Evolutionary conservation across 1,140 invertebrate species (phyloP).

Genomic region (Lerema accius): DNA sequence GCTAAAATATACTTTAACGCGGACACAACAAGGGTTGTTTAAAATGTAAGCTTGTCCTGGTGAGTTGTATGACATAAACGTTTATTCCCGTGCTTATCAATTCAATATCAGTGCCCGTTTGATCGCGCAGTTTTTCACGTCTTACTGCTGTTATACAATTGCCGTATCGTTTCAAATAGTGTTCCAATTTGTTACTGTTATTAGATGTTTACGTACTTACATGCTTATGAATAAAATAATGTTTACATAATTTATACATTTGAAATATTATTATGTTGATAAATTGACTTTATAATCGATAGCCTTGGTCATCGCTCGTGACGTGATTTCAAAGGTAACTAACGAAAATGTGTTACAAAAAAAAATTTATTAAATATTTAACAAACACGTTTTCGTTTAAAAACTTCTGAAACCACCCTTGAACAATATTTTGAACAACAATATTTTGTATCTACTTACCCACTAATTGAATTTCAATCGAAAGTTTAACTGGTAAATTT

Average conservation of each 20-base stretch:
- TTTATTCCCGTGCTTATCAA: slow-evolving; percentile 55
- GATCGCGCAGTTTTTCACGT: slow-evolving; percentile 64
- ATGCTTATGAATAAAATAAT: too few species aligned
- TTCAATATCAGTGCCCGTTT: slow-evolving; percentile 68
- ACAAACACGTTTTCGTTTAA: slow-evolving; percentile 4
- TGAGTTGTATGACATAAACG: slow-evolving; percentile 31
- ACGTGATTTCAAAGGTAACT: too few species aligned
- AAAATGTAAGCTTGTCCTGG: not conserved
- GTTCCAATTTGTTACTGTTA: slow-evolving; percentile 20
- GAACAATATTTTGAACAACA: too few species aligned
- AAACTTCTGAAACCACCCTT: too few species aligned
- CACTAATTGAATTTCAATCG: slow-evolving; percentile 11
- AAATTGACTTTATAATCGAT: too few species aligned
- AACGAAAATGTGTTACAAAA: too few species aligned
- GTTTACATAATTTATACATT: too few species aligned
- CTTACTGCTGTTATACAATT: slow-evolving; percentile 47
- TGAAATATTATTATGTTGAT: too few species aligned
- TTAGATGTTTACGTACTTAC: too few species aligned
- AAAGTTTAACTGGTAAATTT: slow-evolving; percentile 23
- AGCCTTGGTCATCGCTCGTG: too few species aligned
- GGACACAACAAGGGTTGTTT: not conserved
- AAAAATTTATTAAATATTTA: too few species aligned
- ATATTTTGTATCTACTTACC: not conserved
- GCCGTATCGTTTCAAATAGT: slow-evolving; percentile 36
- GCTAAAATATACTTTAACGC: slow-evolving; percentile 20